Percentiles rank a stretch among this genome's conserved stretches.
Evolutionary conservation across 2,113 vertebrate genomes (phyloP).

Genomic region (Falcunculus frontatus): DNA sequence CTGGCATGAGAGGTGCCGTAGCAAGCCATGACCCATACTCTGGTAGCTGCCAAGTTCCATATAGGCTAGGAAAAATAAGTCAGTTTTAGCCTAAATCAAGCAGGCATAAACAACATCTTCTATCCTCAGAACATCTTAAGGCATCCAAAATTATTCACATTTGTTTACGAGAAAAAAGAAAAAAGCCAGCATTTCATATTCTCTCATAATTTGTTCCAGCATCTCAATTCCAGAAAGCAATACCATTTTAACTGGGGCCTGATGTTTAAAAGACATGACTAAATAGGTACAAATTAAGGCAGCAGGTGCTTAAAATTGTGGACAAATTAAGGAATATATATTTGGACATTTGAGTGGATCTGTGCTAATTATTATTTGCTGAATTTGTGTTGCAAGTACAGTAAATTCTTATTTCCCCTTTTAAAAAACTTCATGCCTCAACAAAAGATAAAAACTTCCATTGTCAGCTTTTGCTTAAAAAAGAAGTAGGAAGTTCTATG

Average conservation of each 20-base stretch:
- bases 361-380: not conserved
- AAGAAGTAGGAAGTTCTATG: conserved; percentile 51
- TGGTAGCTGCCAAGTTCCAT: not conserved
- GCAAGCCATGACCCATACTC: not conserved
- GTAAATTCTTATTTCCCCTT: conserved; percentile 3
- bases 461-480: conserved; percentile 52
- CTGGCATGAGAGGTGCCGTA: not conserved
- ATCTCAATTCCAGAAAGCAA: not conserved
- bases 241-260: not conserved
- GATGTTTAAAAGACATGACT: not conserved
- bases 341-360: not conserved
- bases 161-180: not conserved
- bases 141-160: not conserved
- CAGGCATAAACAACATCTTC: not conserved
- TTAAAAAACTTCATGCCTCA: not conserved
- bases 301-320: not conserved
- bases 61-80: not conserved
- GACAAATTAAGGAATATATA: not conserved
- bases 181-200: not conserved
- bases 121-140: not conserved
- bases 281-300: not conserved
- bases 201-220: not conserved
- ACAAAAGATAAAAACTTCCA: conserved; percentile 15
- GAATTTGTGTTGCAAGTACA: not conserved
- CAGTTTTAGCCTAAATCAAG: not conserved